Conservation (phyloP, 2,113 vertebrate species). For the Asarcornis scutulata region DNA sequence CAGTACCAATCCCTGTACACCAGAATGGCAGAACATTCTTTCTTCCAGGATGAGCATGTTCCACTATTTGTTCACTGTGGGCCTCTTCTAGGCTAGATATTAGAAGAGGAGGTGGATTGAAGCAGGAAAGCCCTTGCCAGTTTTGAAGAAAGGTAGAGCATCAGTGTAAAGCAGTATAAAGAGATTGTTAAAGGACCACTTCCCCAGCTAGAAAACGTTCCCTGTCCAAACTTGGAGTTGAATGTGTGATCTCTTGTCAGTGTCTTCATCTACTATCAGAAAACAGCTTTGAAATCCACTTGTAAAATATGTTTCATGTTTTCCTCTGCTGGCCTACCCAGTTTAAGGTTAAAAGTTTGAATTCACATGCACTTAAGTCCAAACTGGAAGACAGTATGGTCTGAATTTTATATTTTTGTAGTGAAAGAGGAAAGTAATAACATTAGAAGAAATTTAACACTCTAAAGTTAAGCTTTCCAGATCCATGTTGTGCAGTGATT, state of each 20-base stretch:
- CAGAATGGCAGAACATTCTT: not conserved
- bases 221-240: not conserved
- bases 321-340: not conserved
- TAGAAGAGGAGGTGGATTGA: not conserved
- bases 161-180: not conserved
- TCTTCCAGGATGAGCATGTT: not conserved
- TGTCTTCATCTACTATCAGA: not conserved
- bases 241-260: not conserved
- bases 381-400: rapidly evolving
- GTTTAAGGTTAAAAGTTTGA: not conserved
- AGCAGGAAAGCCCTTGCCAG: not conserved
- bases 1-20: not conserved
- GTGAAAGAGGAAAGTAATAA: not conserved
- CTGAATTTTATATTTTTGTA: not conserved
- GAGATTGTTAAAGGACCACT: not conserved
- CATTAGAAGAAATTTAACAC: not conserved
- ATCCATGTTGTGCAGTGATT: not conserved
- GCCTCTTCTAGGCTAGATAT: not conserved
- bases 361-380: not conserved
- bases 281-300: not conserved
- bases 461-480: not conserved
- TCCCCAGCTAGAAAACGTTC: not conserved
- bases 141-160: not conserved
- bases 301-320: not conserved
- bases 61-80: not conserved